These are phyloP conservation scores for Incurvaria masculella DNA, from an alignment of 2,888 invertebrate species.

Conservation along the genomic window DNA sequence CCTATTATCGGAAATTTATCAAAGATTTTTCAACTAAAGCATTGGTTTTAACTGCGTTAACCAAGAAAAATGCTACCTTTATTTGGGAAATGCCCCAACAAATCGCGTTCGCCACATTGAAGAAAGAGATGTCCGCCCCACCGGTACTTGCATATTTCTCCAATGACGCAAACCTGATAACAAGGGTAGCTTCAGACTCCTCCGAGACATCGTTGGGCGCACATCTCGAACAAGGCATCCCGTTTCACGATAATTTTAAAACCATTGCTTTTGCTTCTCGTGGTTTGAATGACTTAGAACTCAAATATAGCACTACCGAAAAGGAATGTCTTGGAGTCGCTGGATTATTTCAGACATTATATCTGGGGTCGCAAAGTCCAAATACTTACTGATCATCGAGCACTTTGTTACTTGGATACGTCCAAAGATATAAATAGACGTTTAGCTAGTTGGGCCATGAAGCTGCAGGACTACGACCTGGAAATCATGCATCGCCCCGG, in stretches of 20 bases:
- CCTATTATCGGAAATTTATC: too few relatives aligned
- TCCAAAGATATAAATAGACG: background rate
- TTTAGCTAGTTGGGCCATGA: background rate
- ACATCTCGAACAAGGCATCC: background rate
- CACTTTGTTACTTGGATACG: background rate
- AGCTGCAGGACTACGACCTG: background rate
- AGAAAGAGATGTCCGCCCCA: background rate
- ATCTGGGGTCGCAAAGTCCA: background rate
- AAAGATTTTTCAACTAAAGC: too few relatives aligned
- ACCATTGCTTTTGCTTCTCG: background rate
- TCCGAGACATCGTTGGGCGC: background rate
- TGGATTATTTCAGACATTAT: background rate
- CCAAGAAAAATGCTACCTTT: background rate
- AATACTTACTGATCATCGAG: background rate
- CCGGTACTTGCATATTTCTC: background rate
- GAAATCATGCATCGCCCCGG: background rate
- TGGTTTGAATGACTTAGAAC: background rate
- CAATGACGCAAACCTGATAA: background rate
- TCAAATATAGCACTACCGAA: background rate
- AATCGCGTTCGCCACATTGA: background rate
- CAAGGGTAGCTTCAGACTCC: background rate
- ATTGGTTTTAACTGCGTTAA: background rate
- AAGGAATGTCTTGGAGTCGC: background rate
- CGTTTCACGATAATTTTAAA: background rate
- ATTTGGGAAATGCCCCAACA: background rate